phyloP scores from a whole-genome alignment of 2,888 invertebrate species.

The Trachelus tabidus region DNA sequence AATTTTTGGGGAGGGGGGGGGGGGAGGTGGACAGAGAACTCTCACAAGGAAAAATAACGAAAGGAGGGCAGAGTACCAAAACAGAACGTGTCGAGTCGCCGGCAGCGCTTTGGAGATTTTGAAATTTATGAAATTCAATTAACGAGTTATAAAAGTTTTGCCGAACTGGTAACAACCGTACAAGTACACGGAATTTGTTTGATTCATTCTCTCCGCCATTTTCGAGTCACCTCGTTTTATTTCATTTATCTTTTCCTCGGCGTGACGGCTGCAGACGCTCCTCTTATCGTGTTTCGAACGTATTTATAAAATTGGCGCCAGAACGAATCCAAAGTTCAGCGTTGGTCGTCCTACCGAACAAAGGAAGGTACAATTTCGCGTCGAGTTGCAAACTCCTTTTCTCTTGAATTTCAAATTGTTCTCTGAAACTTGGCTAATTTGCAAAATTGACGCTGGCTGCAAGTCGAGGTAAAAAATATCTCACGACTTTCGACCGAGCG shows the following conservation, averaged over 20 bases:
- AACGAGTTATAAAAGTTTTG: conserved; percentile 33
- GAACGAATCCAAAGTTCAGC: not conserved
- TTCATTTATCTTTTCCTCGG: not conserved
- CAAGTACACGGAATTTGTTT: not conserved
- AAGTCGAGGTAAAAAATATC: not conserved
- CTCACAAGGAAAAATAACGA: not conserved
- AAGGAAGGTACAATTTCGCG: not conserved
- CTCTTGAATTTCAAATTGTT: not conserved
- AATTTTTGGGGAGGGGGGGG: not conserved
- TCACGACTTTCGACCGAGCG: not conserved
- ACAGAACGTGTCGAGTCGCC: not conserved
- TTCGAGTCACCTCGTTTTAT: not conserved
- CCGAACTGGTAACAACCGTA: not conserved
- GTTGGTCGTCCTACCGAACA: not conserved
- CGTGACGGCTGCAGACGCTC: not conserved
- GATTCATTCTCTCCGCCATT: not conserved
- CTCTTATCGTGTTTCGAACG: not conserved
- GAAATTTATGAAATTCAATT: conserved; percentile 34
- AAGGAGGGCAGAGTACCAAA: not conserved
- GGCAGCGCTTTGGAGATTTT: conserved; percentile 13
- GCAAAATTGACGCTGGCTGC: not conserved
- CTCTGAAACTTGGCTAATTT: not conserved
- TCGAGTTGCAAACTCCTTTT: not conserved
- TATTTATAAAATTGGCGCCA: not conserved
- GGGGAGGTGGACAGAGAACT: not conserved